A percentile compares a stretch with the other conserved stretches of the same genome.
Conservation (phyloP, 2,797 vertebrate species). For the Stomatorhinus walkeri region DNA sequence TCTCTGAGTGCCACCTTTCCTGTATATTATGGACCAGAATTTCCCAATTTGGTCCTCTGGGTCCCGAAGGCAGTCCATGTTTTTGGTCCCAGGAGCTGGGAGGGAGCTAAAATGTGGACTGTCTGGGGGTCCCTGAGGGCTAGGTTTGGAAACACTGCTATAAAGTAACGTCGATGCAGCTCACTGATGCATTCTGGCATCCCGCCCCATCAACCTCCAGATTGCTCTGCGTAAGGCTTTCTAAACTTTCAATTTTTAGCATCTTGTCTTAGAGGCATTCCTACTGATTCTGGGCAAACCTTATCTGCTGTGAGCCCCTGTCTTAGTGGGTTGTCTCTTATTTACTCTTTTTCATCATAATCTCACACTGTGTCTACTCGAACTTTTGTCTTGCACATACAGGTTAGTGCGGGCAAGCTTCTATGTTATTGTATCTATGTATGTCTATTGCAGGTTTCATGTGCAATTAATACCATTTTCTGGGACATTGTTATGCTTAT, state of each 20-base stretch:
- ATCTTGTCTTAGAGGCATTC: background rate
- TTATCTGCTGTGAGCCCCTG: background rate
- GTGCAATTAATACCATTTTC: slow-evolving; percentile 53
- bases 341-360: background rate
- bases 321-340: background rate
- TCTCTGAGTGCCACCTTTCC: background rate
- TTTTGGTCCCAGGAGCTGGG: background rate
- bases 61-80: background rate
- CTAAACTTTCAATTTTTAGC: background rate
- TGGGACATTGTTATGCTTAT: slow-evolving; percentile 47
- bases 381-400: background rate
- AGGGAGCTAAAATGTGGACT: background rate
- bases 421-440: too few relatives aligned
- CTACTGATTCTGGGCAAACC: background rate
- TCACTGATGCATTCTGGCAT: background rate
- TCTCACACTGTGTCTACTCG: background rate
- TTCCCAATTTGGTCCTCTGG: background rate
- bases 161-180: background rate
- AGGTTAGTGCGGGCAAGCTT: background rate
- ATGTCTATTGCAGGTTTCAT: too few relatives aligned
- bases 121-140: background rate
- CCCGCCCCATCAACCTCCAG: background rate
- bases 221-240: background rate
- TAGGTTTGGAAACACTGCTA: background rate
- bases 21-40: background rate